A percentile compares a stretch with the other conserved stretches of the same genome.
phyloP scores from a whole-genome alignment of 2,113 vertebrate genomes.

The Albula glossodonta region DNA sequence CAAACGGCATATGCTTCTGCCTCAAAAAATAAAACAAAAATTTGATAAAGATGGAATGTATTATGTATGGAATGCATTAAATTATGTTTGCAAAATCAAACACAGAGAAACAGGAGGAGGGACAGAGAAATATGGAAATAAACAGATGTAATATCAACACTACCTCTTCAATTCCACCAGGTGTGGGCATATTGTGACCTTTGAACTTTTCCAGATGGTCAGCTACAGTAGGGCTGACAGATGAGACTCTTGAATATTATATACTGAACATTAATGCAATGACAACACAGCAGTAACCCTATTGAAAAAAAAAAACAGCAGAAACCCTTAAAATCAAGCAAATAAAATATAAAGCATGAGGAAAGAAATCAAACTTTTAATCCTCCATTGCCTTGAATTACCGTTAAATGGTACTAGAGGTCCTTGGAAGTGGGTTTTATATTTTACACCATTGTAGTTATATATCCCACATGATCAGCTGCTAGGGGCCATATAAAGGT shows the following conservation, averaged over 20 bases:
- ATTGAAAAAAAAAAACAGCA: no score
- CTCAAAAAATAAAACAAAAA: no score
- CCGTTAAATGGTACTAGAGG: not conserved
- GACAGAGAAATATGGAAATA: not conserved
- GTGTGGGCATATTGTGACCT: constrained; percentile 57
- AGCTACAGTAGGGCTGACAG: constrained; percentile 68
- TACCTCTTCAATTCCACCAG: constrained; percentile 58
- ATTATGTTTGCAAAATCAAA: no score
- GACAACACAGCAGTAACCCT: no score
- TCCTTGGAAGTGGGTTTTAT: not conserved
- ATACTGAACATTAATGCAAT: no score
- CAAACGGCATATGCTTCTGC: no score
- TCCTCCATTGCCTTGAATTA: not conserved
- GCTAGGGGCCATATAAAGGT: not conserved
- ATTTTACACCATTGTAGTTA: not conserved
- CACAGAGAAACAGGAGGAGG: not conserved
- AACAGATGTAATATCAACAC: not conserved
- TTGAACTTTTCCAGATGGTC: constrained; percentile 69
- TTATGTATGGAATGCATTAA: no score
- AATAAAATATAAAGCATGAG: no score
- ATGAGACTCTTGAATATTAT: no score
- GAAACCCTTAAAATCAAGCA: not conserved
- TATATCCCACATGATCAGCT: not conserved
- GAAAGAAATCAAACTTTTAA: no score
- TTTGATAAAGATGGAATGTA: no score